These are phyloP conservation scores for Gallinago stenura DNA, from an alignment of 2,797 vertebrate genomes.

Conservation along the genomic window DNA sequence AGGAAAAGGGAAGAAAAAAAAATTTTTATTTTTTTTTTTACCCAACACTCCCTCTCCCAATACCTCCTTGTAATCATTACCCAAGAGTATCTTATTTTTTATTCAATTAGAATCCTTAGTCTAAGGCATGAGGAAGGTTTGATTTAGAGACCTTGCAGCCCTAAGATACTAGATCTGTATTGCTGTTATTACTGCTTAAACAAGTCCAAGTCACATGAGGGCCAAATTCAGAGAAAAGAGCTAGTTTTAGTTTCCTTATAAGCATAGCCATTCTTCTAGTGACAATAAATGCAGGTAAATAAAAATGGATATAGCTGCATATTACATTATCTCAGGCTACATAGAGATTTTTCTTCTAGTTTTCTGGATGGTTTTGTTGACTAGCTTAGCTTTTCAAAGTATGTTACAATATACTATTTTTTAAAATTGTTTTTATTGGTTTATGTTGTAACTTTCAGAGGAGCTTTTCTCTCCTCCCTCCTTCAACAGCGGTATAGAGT, in stretches of 20 bases:
- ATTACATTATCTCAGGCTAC: background rate
- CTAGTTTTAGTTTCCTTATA: background rate
- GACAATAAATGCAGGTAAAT: background rate
- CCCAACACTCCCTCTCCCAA: background rate
- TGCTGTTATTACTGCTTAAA: background rate
- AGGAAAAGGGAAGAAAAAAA: background rate
- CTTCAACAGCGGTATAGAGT: background rate
- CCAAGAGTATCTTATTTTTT: background rate
- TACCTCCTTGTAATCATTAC: background rate
- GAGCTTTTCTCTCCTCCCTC: background rate
- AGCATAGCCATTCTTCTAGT: background rate
- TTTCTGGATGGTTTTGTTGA: background rate
- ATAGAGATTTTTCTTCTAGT: background rate
- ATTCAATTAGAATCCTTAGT: background rate
- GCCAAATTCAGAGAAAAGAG: background rate
- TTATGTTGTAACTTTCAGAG: background rate
- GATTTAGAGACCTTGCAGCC: background rate
- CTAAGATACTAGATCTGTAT: background rate
- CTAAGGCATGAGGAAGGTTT: background rate
- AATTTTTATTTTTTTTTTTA: too few relatives aligned
- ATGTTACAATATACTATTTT: background rate
- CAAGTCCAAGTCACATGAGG: background rate
- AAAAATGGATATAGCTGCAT: background rate
- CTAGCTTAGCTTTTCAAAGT: background rate
- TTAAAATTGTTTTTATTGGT: rapidly evolving